A percentile compares a stretch with the other conserved stretches of the same genome.
Evolutionary conservation across 1,140 invertebrate species (phyloP).

Genomic region (Tyrophagus putrescentiae): DNA sequence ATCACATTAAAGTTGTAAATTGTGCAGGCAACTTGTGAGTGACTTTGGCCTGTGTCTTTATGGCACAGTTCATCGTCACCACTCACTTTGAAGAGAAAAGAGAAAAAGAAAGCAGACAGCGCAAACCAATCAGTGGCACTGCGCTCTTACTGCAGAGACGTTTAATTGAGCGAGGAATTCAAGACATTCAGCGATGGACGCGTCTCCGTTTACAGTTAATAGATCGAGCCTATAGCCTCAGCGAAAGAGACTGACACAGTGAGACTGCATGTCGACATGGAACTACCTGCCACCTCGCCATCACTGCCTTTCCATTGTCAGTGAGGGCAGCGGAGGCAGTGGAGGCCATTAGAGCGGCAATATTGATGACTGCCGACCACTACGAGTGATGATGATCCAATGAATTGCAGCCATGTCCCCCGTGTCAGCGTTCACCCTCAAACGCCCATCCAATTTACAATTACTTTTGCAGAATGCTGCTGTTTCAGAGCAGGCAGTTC

Average conservation of each 20-base stretch:
- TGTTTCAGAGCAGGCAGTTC: neutral
- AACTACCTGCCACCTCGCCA: no score
- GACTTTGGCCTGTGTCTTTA: no score
- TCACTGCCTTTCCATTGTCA: neutral
- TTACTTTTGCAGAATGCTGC: no score
- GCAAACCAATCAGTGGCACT: neutral
- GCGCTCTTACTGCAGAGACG: neutral
- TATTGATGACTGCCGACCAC: conserved; percentile 6
- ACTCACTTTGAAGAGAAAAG: no score
- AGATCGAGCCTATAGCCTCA: neutral
- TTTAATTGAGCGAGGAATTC: conserved; percentile 7
- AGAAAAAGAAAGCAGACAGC: neutral
- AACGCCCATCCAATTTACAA: conserved; percentile 12
- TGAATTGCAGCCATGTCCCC: neutral
- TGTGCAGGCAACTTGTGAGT: no score
- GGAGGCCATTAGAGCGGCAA: conserved; percentile 1
- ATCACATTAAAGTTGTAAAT: conserved; percentile 15
- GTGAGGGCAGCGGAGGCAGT: neutral
- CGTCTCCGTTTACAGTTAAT: conserved; percentile 2
- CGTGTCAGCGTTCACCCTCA: neutral
- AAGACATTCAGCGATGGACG: neutral
- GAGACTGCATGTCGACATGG: no score
- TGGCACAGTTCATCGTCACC: no score
- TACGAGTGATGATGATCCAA: conserved; percentile 4
- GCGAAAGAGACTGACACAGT: neutral